Conservation (phyloP, 2,888 invertebrate species). For the Sarcophaga variegata region DNA sequence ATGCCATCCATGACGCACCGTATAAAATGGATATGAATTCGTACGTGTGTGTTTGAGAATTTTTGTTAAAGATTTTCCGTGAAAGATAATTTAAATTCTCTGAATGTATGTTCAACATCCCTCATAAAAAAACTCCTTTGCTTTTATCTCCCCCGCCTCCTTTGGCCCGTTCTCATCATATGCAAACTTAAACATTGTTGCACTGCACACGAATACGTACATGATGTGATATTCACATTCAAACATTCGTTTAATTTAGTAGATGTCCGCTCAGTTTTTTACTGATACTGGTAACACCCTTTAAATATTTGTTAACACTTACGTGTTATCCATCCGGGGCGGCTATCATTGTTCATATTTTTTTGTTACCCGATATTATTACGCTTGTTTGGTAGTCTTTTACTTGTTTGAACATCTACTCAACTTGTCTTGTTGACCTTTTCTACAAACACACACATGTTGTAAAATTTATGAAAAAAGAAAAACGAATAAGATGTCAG, state of each 20-base stretch:
- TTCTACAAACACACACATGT: background rate
- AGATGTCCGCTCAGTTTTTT: background rate
- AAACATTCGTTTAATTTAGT: too few species aligned
- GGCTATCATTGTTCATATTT: conserved; percentile 58
- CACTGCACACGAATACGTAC: background rate
- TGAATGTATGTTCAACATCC: conserved; percentile 42
- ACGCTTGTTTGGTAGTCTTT: conserved; percentile 45
- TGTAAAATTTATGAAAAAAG: background rate
- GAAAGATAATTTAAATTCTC: conserved; percentile 55
- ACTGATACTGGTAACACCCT: conserved; percentile 59
- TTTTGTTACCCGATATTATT: conserved; percentile 48
- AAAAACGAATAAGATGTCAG: background rate
- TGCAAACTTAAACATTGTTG: background rate
- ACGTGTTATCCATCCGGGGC: conserved; percentile 50
- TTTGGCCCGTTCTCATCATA: background rate
- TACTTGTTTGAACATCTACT: conserved; percentile 53
- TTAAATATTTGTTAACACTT: conserved; percentile 70
- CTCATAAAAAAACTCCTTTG: conserved; percentile 46
- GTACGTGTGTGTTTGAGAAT: background rate
- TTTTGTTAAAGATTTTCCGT: conserved; percentile 30
- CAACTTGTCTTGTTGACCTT: conserved; percentile 61
- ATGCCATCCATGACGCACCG: background rate
- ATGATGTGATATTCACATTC: background rate
- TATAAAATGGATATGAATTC: background rate
- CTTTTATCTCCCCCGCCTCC: background rate